A percentile compares a stretch with the other conserved stretches of the same genome.
These are phyloP conservation scores for Drosophila santomea DNA, from an alignment of 1,140 invertebrate species.

Conservation along the genomic window DNA sequence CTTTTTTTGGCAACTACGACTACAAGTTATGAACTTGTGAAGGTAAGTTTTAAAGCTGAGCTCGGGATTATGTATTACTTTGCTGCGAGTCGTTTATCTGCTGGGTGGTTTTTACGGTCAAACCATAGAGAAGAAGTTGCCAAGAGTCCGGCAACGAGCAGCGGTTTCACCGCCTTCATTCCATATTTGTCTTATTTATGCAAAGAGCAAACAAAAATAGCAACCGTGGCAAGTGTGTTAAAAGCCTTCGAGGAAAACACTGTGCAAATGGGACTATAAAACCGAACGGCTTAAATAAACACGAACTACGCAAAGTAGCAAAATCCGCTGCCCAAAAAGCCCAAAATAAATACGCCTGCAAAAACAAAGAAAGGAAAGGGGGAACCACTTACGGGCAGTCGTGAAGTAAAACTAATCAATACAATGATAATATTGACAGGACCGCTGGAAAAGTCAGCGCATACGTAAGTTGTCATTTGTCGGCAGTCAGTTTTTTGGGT, in stretches of 20 bases:
- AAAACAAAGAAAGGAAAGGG: conserved; percentile 25
- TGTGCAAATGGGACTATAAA: conserved; percentile 51
- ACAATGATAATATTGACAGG: conserved; percentile 76
- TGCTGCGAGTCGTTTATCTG: conserved; percentile 59
- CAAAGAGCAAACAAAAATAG: conserved; percentile 59
- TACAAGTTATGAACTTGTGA: conserved; percentile 77
- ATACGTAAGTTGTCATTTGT: conserved; percentile 59
- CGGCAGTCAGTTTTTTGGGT: conserved; percentile 21
- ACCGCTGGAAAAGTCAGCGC: conserved; percentile 66
- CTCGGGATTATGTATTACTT: conserved; percentile 78
- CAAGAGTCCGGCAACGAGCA: background rate
- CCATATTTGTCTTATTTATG: conserved; percentile 75
- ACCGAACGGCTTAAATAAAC: conserved; percentile 38
- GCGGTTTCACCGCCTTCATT: conserved; percentile 36
- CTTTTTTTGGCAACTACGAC: conserved; percentile 45
- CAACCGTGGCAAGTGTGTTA: conserved; percentile 60
- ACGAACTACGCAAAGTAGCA: conserved; percentile 37
- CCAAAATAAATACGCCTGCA: conserved; percentile 33
- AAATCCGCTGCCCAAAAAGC: conserved; percentile 62
- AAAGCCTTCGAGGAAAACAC: conserved; percentile 64
- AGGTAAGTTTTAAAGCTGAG: conserved; percentile 81
- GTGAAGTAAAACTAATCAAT: conserved; percentile 75
- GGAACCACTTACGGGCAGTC: conserved; percentile 46
- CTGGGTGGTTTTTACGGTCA: conserved; percentile 62
- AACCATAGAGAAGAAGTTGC: conserved; percentile 12